Evolutionary conservation across 2,797 vertebrate genomes (phyloP).

Genomic region (Heliangelus exortis): DNA sequence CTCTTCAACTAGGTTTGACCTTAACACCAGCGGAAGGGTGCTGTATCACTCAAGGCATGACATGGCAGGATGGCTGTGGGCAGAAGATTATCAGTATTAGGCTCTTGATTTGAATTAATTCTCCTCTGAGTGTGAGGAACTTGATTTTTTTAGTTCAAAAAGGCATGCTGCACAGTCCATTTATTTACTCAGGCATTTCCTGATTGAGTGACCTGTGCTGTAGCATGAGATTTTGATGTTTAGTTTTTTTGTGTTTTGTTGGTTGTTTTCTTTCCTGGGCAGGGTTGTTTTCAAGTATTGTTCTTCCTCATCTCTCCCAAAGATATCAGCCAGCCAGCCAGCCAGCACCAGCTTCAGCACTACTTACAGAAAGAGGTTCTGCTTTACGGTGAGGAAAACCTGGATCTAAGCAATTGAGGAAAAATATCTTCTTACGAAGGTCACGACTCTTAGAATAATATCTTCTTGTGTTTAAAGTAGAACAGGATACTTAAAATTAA

Average conservation of each 20-base stretch:
- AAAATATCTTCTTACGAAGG: not conserved
- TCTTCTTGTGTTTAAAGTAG: not conserved
- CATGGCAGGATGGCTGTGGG: not conserved
- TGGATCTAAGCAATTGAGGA: not conserved
- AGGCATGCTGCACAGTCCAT: not conserved
- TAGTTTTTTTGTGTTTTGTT: too few relatives aligned
- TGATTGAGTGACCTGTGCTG: not conserved
- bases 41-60: not conserved
- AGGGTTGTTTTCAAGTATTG: not conserved
- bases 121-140: not conserved
- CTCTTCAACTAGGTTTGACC: slow-evolving; percentile 29
- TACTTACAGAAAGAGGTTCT: not conserved
- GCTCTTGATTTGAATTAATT: not conserved
- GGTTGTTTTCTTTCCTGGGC: not conserved
- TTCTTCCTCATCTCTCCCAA: not conserved
- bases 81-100: slow-evolving; percentile 1
- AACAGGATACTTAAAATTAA: not conserved
- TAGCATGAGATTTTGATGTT: not conserved
- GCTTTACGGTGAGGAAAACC: not conserved
- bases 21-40: not conserved
- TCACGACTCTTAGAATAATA: not conserved
- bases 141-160: not conserved
- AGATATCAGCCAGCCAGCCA: not conserved
- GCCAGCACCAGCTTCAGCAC: not conserved
- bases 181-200: slow-evolving; percentile 65